A percentile compares a stretch with the other conserved stretches of the same genome.
Evolutionary conservation across 2,113 vertebrate species (phyloP).

Genomic region (Alouatta palliata): DNA sequence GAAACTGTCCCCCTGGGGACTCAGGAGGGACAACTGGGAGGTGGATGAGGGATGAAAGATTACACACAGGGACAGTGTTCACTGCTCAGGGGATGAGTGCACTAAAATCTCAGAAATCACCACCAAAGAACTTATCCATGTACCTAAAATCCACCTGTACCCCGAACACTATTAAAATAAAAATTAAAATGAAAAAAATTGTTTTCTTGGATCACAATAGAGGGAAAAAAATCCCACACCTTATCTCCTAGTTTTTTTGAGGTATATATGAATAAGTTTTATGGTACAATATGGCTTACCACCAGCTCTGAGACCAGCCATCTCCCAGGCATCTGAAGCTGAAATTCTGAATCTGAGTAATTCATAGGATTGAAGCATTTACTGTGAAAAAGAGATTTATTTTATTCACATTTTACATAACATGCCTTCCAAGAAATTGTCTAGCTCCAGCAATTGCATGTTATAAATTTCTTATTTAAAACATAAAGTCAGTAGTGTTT

Average conservation of each 20-base stretch:
- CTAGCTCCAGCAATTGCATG: constrained; percentile 11
- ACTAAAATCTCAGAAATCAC: too few species aligned
- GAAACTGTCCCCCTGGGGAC: not conserved
- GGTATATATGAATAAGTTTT: not conserved
- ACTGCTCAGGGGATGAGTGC: too few species aligned
- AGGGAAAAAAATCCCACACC: not conserved
- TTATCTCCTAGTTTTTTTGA: not conserved
- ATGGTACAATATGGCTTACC: not conserved
- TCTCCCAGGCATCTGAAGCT: not conserved
- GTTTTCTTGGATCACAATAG: not conserved
- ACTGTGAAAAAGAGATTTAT: not conserved
- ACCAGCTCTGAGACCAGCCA: not conserved
- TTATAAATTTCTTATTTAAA: constrained; percentile 35
- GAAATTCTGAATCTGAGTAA: constrained; percentile 49
- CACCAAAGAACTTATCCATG: too few species aligned
- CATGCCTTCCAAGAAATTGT: not conserved
- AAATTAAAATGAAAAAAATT: not conserved
- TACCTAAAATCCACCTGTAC: too few species aligned
- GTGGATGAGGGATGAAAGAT: too few species aligned
- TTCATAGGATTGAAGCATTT: not conserved
- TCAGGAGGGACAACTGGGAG: too few species aligned
- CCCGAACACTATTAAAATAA: too few species aligned
- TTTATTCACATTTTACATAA: constrained; percentile 21
- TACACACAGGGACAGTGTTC: too few species aligned
- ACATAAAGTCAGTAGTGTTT: not conserved